Evolutionary conservation across 2,888 invertebrate genomes (phyloP), one percentile per base, ranked within the genome.

Genomic region (Clitarchus hookeri): DNA sequence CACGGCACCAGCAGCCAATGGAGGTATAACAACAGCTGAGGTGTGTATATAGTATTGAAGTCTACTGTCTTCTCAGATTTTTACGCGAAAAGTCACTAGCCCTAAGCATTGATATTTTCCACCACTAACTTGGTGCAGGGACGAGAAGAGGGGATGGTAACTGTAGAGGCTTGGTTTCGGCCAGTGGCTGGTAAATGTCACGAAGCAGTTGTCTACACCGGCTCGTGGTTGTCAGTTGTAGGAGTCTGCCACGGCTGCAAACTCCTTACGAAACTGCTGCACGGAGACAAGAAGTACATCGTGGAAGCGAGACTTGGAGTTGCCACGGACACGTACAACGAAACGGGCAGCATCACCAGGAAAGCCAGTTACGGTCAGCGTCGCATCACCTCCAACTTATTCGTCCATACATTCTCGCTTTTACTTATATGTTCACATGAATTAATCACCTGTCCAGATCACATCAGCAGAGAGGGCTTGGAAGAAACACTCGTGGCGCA

Each of bases 161-260:
- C 12, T 48, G 48, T 48, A 16, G 48, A 48, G 16, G 6, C 12
- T 48, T 48, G 11, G 16, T 48, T 16, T 48, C 6, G 8, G 36
- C 36, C 78, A 78, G 78, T 78, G 25, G 25, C n/a, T 13, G 80
- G 19, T 16, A 80, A 36, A 25, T 36, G 19, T 26, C 80, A 6
- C n/a, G 19, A 80, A n/a, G 1, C 26, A n/a, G 16, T 13, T n/a
- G 26, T 26, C 23, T 16, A 27, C 36, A 26, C 26, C 16, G 19
- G 4, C 23, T 44, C 26, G 84, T 78, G 27, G 85, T 77, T 88
- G 88, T 36, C 85, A 90, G 89, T 89, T 84, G 89, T 90, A 36
- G 90, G 90, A 23, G 88, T 89, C 8, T 89, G 89, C 80, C 87
- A 85, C 53, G 90, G 90, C 0, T 90, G 90, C 86, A 89, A 89